Conservation (phyloP, 2,113 vertebrate species). For the Daphoenositta chrysoptera region DNA sequence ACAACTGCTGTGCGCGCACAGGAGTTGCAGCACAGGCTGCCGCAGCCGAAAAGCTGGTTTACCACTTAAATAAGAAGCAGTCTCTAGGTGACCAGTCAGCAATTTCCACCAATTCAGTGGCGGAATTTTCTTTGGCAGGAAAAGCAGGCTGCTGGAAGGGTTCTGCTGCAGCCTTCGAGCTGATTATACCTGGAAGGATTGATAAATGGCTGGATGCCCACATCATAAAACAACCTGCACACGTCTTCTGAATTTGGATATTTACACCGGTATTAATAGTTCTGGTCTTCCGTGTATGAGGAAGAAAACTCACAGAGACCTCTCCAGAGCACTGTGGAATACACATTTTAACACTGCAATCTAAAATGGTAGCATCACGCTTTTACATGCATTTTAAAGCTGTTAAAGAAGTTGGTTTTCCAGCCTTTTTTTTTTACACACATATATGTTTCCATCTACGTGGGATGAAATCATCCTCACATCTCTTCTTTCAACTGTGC, state of each 20-base stretch:
- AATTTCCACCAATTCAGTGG: slow-evolving; percentile 43
- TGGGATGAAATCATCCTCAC: neutral
- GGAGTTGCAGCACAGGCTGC: neutral
- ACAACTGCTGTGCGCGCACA: neutral
- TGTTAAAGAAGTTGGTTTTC: neutral
- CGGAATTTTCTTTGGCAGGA: slow-evolving; percentile 39
- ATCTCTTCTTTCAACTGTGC: neutral
- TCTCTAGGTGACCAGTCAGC: slow-evolving; percentile 53
- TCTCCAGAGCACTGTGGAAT: neutral
- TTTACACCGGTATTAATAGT: neutral
- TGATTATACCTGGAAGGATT: neutral
- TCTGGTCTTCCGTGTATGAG: neutral
- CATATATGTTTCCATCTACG: neutral
- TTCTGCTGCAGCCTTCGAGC: neutral
- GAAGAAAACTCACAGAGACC: neutral
- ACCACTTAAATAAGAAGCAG: slow-evolving; percentile 17
- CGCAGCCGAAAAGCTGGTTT: slow-evolving; percentile 4
- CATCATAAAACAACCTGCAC: neutral
- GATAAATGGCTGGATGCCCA: neutral
- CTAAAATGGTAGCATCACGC: neutral
- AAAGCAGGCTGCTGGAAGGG: neutral
- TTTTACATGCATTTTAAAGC: neutral
- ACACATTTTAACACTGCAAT: neutral
- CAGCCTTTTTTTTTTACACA: neutral
- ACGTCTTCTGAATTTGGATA: neutral